phyloP scores from a whole-genome alignment of 2,888 invertebrate genomes.

The Ennomos fuscantarius region DNA sequence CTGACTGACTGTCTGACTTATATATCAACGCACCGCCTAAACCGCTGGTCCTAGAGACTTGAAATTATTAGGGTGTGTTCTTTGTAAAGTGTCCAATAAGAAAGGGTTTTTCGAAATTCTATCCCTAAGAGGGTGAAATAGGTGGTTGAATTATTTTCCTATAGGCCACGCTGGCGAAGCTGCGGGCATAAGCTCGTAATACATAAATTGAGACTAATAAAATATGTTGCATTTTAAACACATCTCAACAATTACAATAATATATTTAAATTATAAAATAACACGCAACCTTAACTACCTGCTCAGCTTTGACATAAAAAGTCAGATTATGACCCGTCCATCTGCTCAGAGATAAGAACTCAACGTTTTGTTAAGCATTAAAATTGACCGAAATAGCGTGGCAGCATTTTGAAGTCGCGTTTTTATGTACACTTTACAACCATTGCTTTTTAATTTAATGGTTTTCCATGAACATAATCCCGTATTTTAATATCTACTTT shows the following conservation, averaged over 20 bases:
- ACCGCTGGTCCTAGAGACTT: too few relatives aligned
- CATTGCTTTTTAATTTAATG: constrained; percentile 59
- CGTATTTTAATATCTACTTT: constrained; percentile 42
- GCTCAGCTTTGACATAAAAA: constrained; percentile 9
- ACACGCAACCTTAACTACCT: background rate
- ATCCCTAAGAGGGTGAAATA: too few relatives aligned
- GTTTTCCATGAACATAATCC: constrained; percentile 48
- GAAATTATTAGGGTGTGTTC: too few relatives aligned
- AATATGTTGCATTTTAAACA: too few relatives aligned
- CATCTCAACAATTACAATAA: background rate
- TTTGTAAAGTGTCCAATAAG: too few relatives aligned
- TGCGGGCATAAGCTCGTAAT: too few relatives aligned
- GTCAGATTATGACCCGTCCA: constrained; percentile 16
- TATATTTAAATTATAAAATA: constrained; percentile 4
- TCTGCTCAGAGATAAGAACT: constrained; percentile 12
- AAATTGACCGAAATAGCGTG: constrained; percentile 32
- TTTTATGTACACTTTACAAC: constrained; percentile 44
- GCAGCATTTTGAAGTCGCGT: constrained; percentile 32
- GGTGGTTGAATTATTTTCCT: too few relatives aligned
- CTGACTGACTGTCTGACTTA: too few relatives aligned
- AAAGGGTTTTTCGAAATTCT: too few relatives aligned
- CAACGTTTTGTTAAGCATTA: constrained; percentile 31
- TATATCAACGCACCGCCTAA: too few relatives aligned
- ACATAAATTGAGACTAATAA: too few relatives aligned
- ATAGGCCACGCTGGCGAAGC: too few relatives aligned